Evolutionary conservation across 2,113 vertebrate species (phyloP).

Genomic region (Salvelinus sp.): DNA sequence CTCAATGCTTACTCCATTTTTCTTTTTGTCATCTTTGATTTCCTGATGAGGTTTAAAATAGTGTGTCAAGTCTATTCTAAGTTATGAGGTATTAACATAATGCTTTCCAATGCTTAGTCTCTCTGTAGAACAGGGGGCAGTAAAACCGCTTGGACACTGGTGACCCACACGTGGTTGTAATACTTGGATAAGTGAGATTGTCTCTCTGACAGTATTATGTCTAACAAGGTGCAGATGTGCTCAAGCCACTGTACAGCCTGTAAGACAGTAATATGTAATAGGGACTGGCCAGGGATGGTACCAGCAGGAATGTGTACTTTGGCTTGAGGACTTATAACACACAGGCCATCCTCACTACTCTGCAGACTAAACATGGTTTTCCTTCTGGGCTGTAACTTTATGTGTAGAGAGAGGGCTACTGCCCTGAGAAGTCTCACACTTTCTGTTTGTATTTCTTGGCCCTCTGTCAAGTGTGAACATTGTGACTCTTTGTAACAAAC

Average conservation of each 20-base stretch:
- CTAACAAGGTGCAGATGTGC: background rate
- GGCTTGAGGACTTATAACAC: background rate
- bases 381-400: background rate
- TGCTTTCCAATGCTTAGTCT: no score
- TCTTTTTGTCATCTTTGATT: no score
- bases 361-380: background rate
- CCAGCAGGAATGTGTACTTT: background rate
- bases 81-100: no score
- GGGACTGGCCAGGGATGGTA: background rate
- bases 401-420: background rate
- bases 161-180: no score
- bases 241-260: background rate
- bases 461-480: background rate
- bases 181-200: no score
- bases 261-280: slow-evolving; percentile 10
- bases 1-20: no score
- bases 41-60: no score
- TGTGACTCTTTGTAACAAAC: background rate
- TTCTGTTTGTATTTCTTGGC: background rate
- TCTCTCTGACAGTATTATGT: no score
- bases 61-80: no score
- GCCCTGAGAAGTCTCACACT: background rate
- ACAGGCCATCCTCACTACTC: background rate
- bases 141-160: no score
- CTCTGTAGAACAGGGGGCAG: no score